Evolutionary conservation across 2,888 invertebrate genomes (phyloP).

Genomic region (Scaptomyza cyrtandrae): DNA sequence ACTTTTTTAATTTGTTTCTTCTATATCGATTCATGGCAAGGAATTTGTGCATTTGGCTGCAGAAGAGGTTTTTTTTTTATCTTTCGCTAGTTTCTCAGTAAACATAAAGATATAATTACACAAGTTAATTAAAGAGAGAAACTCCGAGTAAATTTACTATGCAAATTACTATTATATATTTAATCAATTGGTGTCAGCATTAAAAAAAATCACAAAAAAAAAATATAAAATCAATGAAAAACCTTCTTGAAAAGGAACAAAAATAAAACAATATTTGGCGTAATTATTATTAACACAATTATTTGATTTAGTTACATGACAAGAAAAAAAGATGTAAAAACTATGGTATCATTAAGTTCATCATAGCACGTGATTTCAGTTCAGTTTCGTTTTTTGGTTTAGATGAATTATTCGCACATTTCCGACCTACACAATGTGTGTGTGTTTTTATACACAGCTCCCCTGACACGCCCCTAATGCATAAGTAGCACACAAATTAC

Average conservation of each 20-base stretch:
- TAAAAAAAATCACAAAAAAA: slow-evolving; percentile 43
- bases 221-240: slow-evolving; percentile 43
- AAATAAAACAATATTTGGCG: slow-evolving; percentile 26
- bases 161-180: slow-evolving; percentile 47
- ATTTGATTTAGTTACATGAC: no score
- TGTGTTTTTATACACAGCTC: slow-evolving; percentile 1
- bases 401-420: slow-evolving; percentile 22
- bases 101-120: neutral
- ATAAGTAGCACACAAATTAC: slow-evolving; percentile 13
- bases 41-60: slow-evolving; percentile 24
- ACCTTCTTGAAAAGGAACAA: slow-evolving; percentile 30
- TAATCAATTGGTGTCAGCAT: slow-evolving; percentile 66
- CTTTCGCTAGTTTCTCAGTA: neutral
- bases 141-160: slow-evolving; percentile 25
- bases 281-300: slow-evolving; percentile 37
- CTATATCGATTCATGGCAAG: no score
- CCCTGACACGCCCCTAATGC: slow-evolving; percentile 44
- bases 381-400: neutral
- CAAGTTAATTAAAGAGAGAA: neutral
- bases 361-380: neutral
- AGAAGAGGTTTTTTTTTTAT: slow-evolving; percentile 6
- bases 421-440: slow-evolving; percentile 46
- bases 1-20: slow-evolving; percentile 1
- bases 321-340: neutral
- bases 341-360: slow-evolving; percentile 4